Evolutionary conservation across 2,888 invertebrate species (phyloP), one percentile per base, ranked within the genome.

Genomic region (Tiliacea citrago): DNA sequence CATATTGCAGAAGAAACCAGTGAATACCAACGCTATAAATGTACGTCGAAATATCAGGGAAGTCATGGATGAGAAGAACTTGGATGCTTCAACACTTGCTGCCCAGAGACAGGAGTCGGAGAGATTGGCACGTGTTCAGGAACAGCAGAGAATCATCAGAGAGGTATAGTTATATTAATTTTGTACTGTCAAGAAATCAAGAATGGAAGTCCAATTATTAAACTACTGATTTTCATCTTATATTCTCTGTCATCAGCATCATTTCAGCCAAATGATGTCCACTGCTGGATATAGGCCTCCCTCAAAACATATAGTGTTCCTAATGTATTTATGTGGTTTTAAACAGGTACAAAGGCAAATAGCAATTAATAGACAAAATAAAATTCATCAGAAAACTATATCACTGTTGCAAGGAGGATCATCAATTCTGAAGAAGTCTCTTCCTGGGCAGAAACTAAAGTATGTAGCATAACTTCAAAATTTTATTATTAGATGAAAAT

Each of bases 31-130:
- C 90, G 94, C 96, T 85, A 89, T 97, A 24, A 98, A 98, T 93
- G 97, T 98, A 90, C 97, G 99, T 58, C 97, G 98, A 80, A 99
- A 99, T 91, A 99, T 99, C 87, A 97, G 99, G 74, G 99, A 99
- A 95, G 99, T 99, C 13, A 98, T 99, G 97, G 98, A 98, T 90
- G 99, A 99, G 90, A 98, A 98, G 81, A 98, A 99, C 91, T 95
- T 99, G 81, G 99, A 99, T 92, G 98, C 98, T 81, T 98, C 98
- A 21, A 99, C 99, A 4, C 94, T 99, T 71, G 98, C 98, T 42
- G 99, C 99, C 0, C 99, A 99, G 93, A 97, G 98, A 51, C 99
- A 99, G 92, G 99, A 99, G 96, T 98, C 98, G 83, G 99, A 99
- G 94, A 97, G 98, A 91, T 96, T 98, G 85, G 97, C 98, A 8